Conservation (phyloP, 2,113 vertebrate species). For the Rhombomys opimus region DNA sequence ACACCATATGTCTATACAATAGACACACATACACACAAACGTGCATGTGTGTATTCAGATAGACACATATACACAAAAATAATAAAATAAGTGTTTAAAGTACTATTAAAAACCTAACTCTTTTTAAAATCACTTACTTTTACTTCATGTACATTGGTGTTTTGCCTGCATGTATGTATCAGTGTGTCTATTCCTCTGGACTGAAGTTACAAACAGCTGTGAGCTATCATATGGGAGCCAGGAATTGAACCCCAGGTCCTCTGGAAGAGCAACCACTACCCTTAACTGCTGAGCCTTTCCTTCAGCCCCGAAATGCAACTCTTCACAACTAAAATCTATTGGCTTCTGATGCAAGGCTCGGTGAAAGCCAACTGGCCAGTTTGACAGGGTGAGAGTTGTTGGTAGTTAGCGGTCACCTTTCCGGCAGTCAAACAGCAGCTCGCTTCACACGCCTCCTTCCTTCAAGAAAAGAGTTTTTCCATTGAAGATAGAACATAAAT, state of each 20-base stretch:
- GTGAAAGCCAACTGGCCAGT: background rate
- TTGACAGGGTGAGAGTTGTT: slow-evolving; percentile 48
- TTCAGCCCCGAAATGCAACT: background rate
- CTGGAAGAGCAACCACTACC: background rate
- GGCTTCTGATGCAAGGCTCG: slow-evolving; percentile 1
- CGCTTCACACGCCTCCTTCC: background rate
- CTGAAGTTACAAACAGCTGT: background rate
- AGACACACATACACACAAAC: background rate
- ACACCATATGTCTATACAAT: background rate
- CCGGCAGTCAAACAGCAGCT: background rate
- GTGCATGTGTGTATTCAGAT: background rate
- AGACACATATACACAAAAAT: background rate
- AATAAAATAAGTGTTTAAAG: background rate
- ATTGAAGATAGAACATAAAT: background rate
- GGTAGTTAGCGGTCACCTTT: slow-evolving; percentile 24
- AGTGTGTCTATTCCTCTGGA: background rate
- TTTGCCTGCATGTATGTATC: background rate
- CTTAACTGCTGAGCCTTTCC: background rate
- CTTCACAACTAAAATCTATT: slow-evolving; percentile 18
- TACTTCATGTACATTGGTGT: background rate
- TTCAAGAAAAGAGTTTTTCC: slow-evolving; percentile 26
- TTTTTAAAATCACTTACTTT: background rate
- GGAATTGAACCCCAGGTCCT: background rate
- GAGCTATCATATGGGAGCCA: background rate
- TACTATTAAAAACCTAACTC: background rate